These are phyloP conservation scores for Listronotus oregonensis DNA, from an alignment of 1,140 invertebrate species.

Conservation along the genomic window DNA sequence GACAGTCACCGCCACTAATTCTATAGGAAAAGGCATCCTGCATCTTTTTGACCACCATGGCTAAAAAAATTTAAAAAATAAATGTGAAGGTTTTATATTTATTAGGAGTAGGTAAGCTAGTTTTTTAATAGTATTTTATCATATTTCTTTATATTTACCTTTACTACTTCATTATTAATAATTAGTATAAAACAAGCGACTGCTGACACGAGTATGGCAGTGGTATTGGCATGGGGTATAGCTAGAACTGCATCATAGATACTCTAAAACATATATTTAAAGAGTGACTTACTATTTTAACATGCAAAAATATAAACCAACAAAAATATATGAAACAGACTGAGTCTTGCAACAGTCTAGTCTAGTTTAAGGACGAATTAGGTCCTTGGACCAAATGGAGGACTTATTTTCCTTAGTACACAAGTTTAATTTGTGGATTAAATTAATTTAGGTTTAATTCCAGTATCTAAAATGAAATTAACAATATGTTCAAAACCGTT, in stretches of 20 bases:
- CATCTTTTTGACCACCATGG: conserved; percentile 73
- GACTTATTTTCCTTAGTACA: too few relatives aligned
- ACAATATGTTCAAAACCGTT: too few relatives aligned
- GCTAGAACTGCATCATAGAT: conserved; percentile 69
- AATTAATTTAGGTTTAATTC: too few relatives aligned
- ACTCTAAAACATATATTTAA: conserved; percentile 63
- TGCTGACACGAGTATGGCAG: conserved; percentile 71
- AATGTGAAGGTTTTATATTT: not conserved
- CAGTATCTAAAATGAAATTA: too few relatives aligned
- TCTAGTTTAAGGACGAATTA: too few relatives aligned
- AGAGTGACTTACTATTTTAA: too few relatives aligned
- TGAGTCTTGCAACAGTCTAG: too few relatives aligned
- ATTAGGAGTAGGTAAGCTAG: not conserved
- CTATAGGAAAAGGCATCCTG: conserved; percentile 81
- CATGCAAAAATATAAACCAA: too few relatives aligned
- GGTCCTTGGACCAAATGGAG: too few relatives aligned
- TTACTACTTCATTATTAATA: conserved; percentile 79
- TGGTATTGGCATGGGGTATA: conserved; percentile 66
- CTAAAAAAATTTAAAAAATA: conserved; percentile 58
- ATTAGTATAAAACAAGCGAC: conserved; percentile 72
- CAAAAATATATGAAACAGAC: too few relatives aligned
- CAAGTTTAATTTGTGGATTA: too few relatives aligned
- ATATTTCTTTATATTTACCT: conserved; percentile 59
- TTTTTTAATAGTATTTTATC: not conserved
- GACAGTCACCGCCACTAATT: conserved; percentile 79